Conservation (phyloP, 2,888 invertebrate genomes). For the Noctua pronuba region DNA sequence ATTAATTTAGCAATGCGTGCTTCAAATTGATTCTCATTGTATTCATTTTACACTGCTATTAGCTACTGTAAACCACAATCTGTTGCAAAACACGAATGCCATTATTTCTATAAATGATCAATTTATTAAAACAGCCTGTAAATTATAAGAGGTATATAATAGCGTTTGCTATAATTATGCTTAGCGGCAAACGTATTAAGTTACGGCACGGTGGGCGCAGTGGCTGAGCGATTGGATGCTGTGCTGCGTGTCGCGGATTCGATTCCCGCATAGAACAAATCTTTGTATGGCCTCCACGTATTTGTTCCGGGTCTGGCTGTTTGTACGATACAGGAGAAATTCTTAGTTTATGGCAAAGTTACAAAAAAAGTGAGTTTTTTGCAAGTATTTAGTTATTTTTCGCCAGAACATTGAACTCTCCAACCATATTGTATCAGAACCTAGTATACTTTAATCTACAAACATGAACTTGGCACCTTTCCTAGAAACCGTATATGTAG, state of each 20-base stretch:
- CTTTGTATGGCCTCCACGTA: no score
- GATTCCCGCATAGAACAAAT: no score
- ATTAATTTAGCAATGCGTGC: not conserved
- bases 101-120: not conserved
- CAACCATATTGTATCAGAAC: not conserved
- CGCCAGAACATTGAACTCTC: not conserved
- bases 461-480: constrained; percentile 41
- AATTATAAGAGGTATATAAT: not conserved
- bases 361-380: not conserved
- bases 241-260: no score
- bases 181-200: no score
- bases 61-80: not conserved
- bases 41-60: not conserved
- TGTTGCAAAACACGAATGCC: not conserved
- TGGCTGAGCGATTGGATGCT: no score
- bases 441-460: constrained; percentile 14
- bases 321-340: no score
- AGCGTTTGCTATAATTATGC: not conserved
- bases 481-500: constrained; percentile 23
- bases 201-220: no score
- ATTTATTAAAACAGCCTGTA: not conserved
- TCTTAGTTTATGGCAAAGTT: no score
- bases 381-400: not conserved
- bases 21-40: not conserved
- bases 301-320: no score